Base-by-base conservation (phyloP, 2,797 vertebrate genomes). In the Peromyscus aztecus region DNA sequence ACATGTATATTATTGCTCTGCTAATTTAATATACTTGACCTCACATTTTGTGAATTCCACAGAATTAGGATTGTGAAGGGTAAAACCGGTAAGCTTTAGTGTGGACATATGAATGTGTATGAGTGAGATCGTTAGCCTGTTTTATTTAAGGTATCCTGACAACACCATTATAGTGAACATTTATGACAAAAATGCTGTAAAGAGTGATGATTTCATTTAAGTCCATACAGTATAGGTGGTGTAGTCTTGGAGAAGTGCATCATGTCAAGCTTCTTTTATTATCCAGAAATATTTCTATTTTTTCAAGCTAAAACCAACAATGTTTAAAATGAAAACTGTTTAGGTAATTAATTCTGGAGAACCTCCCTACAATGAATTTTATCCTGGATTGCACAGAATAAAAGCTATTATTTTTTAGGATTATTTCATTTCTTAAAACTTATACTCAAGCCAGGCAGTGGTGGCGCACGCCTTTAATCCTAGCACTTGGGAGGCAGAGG, bases 211-310 rank as follows among this genome's bases (percentile, higher is more conserved):
- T 90, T 95, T 93, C 57, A 93, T 96, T 93, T 67, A 86, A 75
- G 19, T 96, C 67, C 94, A 2, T 88, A 46, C 40, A 43, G 57
- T 61, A 4, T 92, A 75, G 29, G 80, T 88, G 12, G 5, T 88
- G 11, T 89, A 94, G 29, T 49, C 91, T 97, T 96, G 67, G 89
- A 71, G 78, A 76, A 77, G 14, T 84, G 10, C n/a, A 94, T 17
- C 61, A 92, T 78, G 55, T 46, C 77, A 96, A 97, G 84, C 77
- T 86, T 75, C 27, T 92, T 95, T 83, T 96, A 95, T 92, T 94
- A 89, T 24, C 91, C 83, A 29, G 19, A 94, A 95, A 92, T 83
- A 1, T 90, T 52, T 83, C 57, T 80, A 10, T 63, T 55, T 8
- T 95, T 92, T 86, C 91, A 87, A 86, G n/a, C 4, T 83, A 94